These are phyloP conservation scores for Notolepis coatsorum DNA, from an alignment of 2,797 vertebrate genomes.

Conservation along the genomic window DNA sequence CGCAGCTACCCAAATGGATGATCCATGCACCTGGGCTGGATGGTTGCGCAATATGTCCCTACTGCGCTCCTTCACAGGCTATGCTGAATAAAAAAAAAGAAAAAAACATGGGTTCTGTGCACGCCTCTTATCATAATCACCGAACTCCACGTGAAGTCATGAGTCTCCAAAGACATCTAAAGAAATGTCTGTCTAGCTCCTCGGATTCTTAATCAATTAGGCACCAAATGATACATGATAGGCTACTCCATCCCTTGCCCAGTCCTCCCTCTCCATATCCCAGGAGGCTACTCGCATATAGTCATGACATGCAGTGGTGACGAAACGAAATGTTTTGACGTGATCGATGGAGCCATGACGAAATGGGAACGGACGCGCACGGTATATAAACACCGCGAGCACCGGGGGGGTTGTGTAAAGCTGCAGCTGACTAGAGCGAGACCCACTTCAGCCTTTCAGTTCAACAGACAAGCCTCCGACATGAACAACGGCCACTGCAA, in stretches of 20 bases:
- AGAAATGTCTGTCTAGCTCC: neutral
- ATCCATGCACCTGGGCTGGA: no score
- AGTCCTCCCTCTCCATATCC: neutral
- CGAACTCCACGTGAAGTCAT: slow-evolving; percentile 13
- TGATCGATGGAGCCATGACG: slow-evolving; percentile 35
- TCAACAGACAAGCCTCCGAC: slow-evolving; percentile 9
- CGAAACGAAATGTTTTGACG: slow-evolving; percentile 46
- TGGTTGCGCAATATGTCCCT: no score
- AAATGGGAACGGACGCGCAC: slow-evolving; percentile 24
- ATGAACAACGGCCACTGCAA: slow-evolving; percentile 71
- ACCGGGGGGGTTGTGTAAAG: neutral
- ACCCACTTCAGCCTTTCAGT: neutral
- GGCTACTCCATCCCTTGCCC: neutral
- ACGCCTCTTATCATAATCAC: no score
- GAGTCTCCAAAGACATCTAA: neutral
- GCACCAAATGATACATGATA: neutral
- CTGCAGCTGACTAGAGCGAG: neutral
- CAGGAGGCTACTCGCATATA: neutral
- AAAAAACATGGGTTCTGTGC: no score
- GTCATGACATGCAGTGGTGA: slow-evolving; percentile 28
- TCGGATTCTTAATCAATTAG: neutral
- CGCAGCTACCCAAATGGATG: no score
- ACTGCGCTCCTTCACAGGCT: no score
- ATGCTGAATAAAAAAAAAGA: no score
- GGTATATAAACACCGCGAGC: slow-evolving; percentile 49